Conservation (phyloP, 2,888 invertebrate genomes). For the Rhagonycha lutea region DNA sequence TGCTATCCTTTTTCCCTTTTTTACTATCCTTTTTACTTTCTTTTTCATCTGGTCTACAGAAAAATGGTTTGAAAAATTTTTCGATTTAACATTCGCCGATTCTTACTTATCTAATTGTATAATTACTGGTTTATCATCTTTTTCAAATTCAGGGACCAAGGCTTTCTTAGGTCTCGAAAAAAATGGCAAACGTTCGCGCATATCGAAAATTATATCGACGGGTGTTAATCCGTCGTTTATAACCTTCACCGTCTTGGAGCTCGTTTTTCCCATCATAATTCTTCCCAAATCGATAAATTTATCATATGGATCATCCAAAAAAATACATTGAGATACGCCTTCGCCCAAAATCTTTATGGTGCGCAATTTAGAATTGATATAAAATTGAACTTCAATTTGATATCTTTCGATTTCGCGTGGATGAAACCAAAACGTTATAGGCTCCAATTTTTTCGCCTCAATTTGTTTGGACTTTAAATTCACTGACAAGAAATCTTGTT, state of each 20-base stretch:
- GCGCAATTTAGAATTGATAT: slow-evolving; percentile 60
- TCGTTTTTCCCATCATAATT: slow-evolving; percentile 56
- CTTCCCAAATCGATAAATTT: slow-evolving; percentile 53
- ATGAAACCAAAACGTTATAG: slow-evolving; percentile 61
- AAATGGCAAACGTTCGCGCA: slow-evolving; percentile 57
- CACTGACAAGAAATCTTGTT: slow-evolving; percentile 58
- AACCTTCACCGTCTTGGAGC: slow-evolving; percentile 60
- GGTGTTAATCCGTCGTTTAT: slow-evolving; percentile 62
- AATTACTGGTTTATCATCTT: slow-evolving; percentile 26
- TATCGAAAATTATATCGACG: slow-evolving; percentile 60
- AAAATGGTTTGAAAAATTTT: not conserved
- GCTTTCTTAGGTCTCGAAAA: slow-evolving; percentile 32
- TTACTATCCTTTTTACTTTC: slow-evolving; percentile 24
- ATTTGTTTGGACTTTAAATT: slow-evolving; percentile 55
- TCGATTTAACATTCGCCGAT: not conserved
- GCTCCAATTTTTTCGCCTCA: slow-evolving; percentile 52
- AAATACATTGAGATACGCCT: slow-evolving; percentile 55
- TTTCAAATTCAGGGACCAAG: slow-evolving; percentile 40
- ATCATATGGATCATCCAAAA: slow-evolving; percentile 49
- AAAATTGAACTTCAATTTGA: slow-evolving; percentile 59
- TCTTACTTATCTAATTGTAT: not conserved
- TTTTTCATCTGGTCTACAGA: slow-evolving; percentile 21
- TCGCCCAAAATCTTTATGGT: slow-evolving; percentile 61
- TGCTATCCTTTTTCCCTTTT: slow-evolving; percentile 15
- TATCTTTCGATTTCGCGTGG: slow-evolving; percentile 60